Evolutionary conservation across 2,888 invertebrate genomes (phyloP).

Genomic region (Eurytoma californica): DNA sequence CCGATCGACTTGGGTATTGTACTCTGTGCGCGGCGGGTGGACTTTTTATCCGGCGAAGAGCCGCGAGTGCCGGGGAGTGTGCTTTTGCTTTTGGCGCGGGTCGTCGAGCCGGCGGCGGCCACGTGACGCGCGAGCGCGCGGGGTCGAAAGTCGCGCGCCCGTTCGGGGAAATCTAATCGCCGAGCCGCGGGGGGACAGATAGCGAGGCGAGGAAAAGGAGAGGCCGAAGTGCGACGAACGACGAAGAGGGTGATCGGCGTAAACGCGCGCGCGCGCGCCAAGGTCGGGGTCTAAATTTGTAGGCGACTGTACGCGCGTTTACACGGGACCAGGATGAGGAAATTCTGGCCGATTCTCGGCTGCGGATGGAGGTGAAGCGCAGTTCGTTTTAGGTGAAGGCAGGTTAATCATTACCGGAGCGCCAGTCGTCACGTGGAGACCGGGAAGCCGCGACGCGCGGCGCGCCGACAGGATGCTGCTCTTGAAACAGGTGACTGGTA

Average conservation of each 20-base stretch:
- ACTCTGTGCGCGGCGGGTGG: background rate
- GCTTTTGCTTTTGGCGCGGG: background rate
- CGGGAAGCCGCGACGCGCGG: background rate
- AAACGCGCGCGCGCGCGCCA: slow-evolving; percentile 1
- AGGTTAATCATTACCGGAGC: background rate
- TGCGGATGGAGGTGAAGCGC: slow-evolving; percentile 14
- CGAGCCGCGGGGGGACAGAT: background rate
- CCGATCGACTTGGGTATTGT: background rate
- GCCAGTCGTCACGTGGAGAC: background rate
- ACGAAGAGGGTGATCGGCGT: background rate
- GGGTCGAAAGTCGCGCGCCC: slow-evolving; percentile 21
- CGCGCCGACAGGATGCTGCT: background rate
- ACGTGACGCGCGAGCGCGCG: slow-evolving; percentile 1
- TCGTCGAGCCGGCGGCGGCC: slow-evolving; percentile 31
- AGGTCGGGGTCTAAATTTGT: background rate
- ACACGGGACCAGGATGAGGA: slow-evolving; percentile 6
- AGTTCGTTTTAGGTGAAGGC: background rate
- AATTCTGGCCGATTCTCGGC: slow-evolving; percentile 16
- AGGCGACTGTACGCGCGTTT: background rate
- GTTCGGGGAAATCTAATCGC: slow-evolving; percentile 27
- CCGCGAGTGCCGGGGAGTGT: background rate
- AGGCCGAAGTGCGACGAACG: background rate
- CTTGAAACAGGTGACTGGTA: slow-evolving; percentile 5
- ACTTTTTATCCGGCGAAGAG: no score
- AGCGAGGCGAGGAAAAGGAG: background rate